These are phyloP conservation scores for Ploceus nigricollis DNA, from an alignment of 2,113 vertebrate genomes.

Conservation along the genomic window DNA sequence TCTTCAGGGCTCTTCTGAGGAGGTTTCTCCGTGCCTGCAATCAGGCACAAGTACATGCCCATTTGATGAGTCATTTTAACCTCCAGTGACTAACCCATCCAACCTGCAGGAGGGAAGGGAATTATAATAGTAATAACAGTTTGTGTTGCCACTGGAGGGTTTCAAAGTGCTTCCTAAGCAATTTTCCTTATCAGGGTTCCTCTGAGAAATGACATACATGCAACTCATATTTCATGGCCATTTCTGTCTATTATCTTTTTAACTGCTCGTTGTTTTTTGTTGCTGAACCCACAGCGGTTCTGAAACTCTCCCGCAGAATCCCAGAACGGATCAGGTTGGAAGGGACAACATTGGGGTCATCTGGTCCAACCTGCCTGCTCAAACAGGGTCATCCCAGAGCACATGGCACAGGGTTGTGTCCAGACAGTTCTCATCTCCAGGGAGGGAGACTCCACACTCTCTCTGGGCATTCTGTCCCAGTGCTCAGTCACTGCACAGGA, in stretches of 20 bases:
- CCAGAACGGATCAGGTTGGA: neutral
- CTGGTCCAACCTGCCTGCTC: neutral
- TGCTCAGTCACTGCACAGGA: accelerated
- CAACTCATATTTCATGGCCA: neutral
- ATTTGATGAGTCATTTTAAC: neutral
- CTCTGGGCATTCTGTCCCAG: neutral
- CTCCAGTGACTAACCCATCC: neutral
- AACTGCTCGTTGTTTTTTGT: neutral
- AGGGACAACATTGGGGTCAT: neutral
- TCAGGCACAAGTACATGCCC: neutral
- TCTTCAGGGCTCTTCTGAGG: neutral
- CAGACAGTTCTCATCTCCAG: neutral
- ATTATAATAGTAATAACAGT: slow-evolving; percentile 18
- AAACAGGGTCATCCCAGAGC: neutral
- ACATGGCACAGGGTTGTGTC: neutral
- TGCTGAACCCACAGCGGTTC: neutral
- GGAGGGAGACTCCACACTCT: accelerated
- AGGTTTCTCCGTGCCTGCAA: neutral
- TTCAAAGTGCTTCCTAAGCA: neutral
- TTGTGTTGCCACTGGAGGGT: neutral
- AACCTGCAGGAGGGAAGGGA: neutral
- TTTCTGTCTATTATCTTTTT: neutral
- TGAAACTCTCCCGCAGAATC: accelerated
- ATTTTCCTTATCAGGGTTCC: slow-evolving; percentile 14
- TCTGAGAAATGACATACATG: neutral